Percentiles rank a stretch among this genome's conserved stretches.
These are phyloP conservation scores for Cardiocondyla obscurior DNA, from an alignment of 1,140 invertebrate species.

Conservation along the genomic window DNA sequence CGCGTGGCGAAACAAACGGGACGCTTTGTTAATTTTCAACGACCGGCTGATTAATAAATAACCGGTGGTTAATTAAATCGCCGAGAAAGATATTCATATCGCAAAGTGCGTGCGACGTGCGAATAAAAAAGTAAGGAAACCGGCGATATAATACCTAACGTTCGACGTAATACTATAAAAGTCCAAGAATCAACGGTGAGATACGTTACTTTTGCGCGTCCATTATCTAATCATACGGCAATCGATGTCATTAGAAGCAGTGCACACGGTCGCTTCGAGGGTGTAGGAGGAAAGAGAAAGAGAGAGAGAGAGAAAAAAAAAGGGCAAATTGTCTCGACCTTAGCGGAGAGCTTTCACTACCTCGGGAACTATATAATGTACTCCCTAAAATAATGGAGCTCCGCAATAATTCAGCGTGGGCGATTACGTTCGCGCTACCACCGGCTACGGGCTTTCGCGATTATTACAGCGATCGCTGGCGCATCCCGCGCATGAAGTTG, in stretches of 20 bases:
- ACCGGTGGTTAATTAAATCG: neutral
- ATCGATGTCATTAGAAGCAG: neutral
- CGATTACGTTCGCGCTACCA: conserved; percentile 44
- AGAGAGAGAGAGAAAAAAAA: no score
- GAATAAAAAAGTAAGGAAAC: no score
- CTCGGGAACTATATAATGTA: conserved; percentile 4
- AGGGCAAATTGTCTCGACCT: conserved; percentile 21
- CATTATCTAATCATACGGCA: conserved; percentile 12
- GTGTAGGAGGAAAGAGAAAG: no score
- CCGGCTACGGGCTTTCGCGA: conserved; percentile 9
- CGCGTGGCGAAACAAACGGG: neutral
- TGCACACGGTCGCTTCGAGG: neutral
- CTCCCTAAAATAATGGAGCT: conserved; percentile 46
- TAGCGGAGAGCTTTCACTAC: neutral
- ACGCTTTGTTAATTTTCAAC: neutral
- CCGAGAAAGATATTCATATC: neutral
- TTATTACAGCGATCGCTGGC: conserved; percentile 41
- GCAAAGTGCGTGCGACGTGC: no score
- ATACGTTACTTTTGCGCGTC: neutral
- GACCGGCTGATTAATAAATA: neutral
- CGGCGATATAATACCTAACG: neutral
- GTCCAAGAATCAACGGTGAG: neutral
- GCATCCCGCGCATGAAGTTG: conserved; percentile 31
- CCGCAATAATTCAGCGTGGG: conserved; percentile 42
- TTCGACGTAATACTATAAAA: neutral